Evolutionary conservation across 2,113 vertebrate species (phyloP), one percentile per base, ranked within the genome.

Genomic region (Oceanodroma tethys): DNA sequence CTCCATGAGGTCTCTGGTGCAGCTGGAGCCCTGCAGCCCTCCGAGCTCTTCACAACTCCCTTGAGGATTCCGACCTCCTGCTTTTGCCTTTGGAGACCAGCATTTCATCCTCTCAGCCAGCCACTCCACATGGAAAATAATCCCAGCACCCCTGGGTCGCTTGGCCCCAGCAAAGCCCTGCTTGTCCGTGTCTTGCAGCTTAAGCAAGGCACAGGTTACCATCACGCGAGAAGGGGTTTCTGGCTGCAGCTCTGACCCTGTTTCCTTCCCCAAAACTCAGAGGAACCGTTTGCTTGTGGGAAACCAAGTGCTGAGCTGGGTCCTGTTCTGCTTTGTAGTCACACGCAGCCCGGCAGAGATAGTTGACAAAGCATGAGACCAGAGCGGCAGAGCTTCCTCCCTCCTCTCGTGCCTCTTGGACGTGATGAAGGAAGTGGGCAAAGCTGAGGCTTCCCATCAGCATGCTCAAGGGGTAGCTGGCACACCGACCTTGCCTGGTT

Each of bases 261-360:
- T 94, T 97, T 97, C 82, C 93, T 96, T 92, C 95, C 91, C 11
- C 75, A 92, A 92, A 90, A 32, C 30, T 43, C 40, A 17, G 45
- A 36, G 45, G 36, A 13, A 25, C 17, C 1, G 2, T 42, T 86
- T 53, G 53, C 32, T 59, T 1, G 0, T 80, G 59, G 58, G 59
- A 92, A 93, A 27, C 5, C 21, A 5, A 42, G 21, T 16, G 48
- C 40, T 60, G 45, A 19, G 10, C 30, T 23, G 23, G 27, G 21
- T 52, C 11, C 22, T 52, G 12, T 67, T 82, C 60, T 70, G 47
- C 55, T 81, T 63, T 88, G 30, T n/a, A 34, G 66, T 62, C 34
- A 52, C 40, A 4, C 0, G 2, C 22, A 82, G 30, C 17, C 43
- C 0, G 0, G 4, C 17, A 34, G 34, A 67, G 7, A 12, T 1